Evolutionary conservation across 37 sponge, comb jelly and placozoan genomes (phyloP), one percentile per base, ranked within the genome.

Genomic region (Oopsacas minuta): DNA sequence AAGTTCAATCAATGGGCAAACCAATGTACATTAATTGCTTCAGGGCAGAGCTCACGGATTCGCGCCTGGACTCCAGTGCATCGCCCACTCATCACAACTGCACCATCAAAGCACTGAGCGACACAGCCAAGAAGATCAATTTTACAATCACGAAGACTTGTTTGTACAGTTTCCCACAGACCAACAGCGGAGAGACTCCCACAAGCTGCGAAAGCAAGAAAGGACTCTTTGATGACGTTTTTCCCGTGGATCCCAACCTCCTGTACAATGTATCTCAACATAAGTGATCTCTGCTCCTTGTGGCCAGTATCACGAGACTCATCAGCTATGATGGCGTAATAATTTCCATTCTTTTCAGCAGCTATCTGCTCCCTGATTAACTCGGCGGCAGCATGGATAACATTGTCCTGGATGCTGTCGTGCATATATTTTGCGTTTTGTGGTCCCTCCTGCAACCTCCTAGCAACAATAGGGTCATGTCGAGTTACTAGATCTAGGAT

Each of bases 201-300:
- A 61, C 75, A 61, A 25, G 75, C 75, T 61, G 75, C 75, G 22
- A 61, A 61, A 25, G 32, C 75, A 3, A 61, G 75, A 34, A 61
- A 61, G 28, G 75, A 61, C 75, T 61, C 75, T 34, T 61, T 61
- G 75, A 61, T 61, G 75, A 61, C 28, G 75, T 61, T 61, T 34
- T n/a, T 61, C 32, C 75, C 75, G 30, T 61, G 22, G 75, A 32
- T 34, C 75, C 28, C 32, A 34, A 32, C 30, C 32, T 61, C 75
- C 75, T 61, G 22, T 61, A 34, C 28, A 5, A 61, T 34, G 28
- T 61, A 61, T 7, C 75, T 25, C 22, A 61, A 34, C 22, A 61
- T 34, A 5, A 61, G 75, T 25, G 75, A 61, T 34, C 22, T 61
- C 75, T 61, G 75, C 22, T 61, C 75, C 75, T 61, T 61, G 75